Evolutionary conservation across 1,140 invertebrate species (phyloP).

Genomic region (Pogonognathellus flavescens): DNA sequence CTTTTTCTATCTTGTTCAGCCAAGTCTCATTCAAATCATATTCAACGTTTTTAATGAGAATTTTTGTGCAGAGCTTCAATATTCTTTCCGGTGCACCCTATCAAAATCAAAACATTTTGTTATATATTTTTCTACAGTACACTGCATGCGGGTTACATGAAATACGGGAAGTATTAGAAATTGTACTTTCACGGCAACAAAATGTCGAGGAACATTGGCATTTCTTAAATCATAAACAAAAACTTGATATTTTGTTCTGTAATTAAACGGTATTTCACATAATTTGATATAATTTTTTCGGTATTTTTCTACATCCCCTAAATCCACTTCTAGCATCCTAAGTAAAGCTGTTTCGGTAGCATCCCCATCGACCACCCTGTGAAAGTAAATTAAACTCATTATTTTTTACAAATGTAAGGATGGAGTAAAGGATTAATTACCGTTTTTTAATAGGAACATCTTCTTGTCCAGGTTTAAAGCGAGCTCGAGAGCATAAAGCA

Average conservation of each 20-base stretch:
- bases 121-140: no score
- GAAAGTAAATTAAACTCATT: neutral
- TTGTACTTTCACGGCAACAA: conserved; percentile 64
- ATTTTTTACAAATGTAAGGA: neutral
- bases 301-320: conserved; percentile 75
- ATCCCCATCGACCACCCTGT: conserved; percentile 77
- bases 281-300: conserved; percentile 79
- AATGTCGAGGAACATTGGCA: conserved; percentile 50
- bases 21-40: conserved; percentile 75
- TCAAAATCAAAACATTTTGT: no score
- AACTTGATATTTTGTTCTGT: conserved; percentile 86
- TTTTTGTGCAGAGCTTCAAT: conserved; percentile 81
- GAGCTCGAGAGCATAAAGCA: conserved; percentile 82
- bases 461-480: conserved; percentile 78
- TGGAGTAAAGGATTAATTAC: conserved; percentile 16
- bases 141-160: no score
- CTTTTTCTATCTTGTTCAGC: conserved; percentile 77
- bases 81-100: conserved; percentile 93
- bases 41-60: conserved; percentile 78
- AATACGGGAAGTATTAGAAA: no score
- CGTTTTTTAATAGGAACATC: conserved; percentile 75
- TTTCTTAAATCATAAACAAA: conserved; percentile 76
- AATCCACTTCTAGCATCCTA: conserved; percentile 81
- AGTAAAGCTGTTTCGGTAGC: conserved; percentile 87
- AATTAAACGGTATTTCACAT: conserved; percentile 85